These are phyloP conservation scores for Odontocerum albicorne DNA, from an alignment of 2,888 invertebrate genomes.

Conservation along the genomic window DNA sequence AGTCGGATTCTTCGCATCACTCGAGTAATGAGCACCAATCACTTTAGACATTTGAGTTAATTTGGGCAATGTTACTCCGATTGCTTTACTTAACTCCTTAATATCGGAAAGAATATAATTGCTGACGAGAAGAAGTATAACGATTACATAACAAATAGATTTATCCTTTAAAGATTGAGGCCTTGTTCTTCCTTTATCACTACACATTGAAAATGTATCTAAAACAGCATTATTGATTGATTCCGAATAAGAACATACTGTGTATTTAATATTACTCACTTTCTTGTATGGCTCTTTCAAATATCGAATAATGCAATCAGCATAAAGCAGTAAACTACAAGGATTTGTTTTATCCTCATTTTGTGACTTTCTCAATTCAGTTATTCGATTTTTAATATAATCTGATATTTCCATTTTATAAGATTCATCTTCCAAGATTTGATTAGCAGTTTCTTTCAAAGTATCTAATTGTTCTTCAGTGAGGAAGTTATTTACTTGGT, in stretches of 20 bases:
- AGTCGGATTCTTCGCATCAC: slow-evolving; percentile 1
- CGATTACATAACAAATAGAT: slow-evolving; percentile 26
- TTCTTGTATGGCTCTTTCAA: slow-evolving; percentile 26
- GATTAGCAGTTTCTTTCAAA: slow-evolving; percentile 38
- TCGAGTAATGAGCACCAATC: slow-evolving; percentile 22
- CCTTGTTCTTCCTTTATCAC: slow-evolving; percentile 30
- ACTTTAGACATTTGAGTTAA: slow-evolving; percentile 27
- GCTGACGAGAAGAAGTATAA: slow-evolving; percentile 21
- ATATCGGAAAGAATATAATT: slow-evolving; percentile 24
- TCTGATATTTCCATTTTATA: slow-evolving; percentile 25
- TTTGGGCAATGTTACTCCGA: slow-evolving; percentile 18
- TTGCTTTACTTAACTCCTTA: slow-evolving; percentile 11
- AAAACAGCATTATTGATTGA: slow-evolving; percentile 25
- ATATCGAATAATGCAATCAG: slow-evolving; percentile 32
- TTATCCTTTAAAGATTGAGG: slow-evolving; percentile 31
- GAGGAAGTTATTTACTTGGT: slow-evolving; percentile 43
- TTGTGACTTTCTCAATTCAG: slow-evolving; percentile 3
- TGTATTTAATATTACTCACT: slow-evolving; percentile 11
- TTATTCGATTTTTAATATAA: slow-evolving; percentile 22
- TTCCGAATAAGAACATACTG: slow-evolving; percentile 30
- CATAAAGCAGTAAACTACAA: slow-evolving; percentile 27
- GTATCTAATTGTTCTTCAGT: slow-evolving; percentile 41
- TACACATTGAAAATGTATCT: slow-evolving; percentile 27
- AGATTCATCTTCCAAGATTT: slow-evolving; percentile 36
- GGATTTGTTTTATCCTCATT: neutral